A percentile compares a stretch with the other conserved stretches of the same genome.
These are phyloP conservation scores for Acanthis flammea DNA, from an alignment of 2,797 vertebrate species.

Conservation along the genomic window DNA sequence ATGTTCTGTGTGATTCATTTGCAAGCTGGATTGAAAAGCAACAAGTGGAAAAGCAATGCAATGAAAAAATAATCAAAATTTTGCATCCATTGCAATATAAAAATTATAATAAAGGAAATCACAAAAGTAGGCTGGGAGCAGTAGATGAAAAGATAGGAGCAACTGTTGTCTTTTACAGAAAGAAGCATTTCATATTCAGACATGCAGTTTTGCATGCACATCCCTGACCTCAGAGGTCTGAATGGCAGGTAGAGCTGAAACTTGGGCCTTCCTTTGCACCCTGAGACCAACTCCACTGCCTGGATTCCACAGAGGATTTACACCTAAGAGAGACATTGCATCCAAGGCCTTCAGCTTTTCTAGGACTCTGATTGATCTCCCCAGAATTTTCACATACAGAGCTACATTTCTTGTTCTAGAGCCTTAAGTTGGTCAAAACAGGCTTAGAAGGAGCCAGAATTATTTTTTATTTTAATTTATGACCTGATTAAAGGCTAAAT, in stretches of 20 bases:
- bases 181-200: background rate
- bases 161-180: background rate
- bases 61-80: background rate
- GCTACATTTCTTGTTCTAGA: background rate
- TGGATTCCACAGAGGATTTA: background rate
- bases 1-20: background rate
- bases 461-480: background rate
- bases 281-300: background rate
- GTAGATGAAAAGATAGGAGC: background rate
- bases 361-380: background rate
- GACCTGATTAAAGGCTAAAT: background rate
- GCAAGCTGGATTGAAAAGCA: background rate
- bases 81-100: background rate
- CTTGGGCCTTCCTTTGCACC: background rate
- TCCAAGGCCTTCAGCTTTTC: background rate
- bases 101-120: background rate
- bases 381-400: rapidly evolving
- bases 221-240: background rate
- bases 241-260: background rate
- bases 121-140: background rate
- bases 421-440: background rate
- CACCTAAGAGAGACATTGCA: no score
- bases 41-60: background rate
- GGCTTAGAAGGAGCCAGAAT: background rate
- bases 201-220: background rate